Evolutionary conservation across 2,113 vertebrate genomes (phyloP).

Genomic region (Thalassoma bifasciatum): DNA sequence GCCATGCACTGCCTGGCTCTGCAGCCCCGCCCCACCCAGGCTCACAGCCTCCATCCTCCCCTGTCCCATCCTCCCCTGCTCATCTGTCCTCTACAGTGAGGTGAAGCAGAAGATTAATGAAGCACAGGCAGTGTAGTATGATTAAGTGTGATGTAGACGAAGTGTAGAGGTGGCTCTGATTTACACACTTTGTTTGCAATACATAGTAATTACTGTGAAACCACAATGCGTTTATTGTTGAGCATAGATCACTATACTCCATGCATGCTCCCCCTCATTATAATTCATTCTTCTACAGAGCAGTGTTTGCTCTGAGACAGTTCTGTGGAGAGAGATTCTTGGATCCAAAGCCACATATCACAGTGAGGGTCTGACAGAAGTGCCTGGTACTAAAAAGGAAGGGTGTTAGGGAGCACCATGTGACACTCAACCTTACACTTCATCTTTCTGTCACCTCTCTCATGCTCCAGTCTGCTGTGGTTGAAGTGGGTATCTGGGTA

Average conservation of each 20-base stretch:
- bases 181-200: background rate
- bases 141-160: slow-evolving; percentile 3
- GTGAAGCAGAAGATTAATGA: slow-evolving; percentile 23
- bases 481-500: slow-evolving; percentile 70
- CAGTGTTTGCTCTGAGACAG: slow-evolving; percentile 6
- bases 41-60: slow-evolving; percentile 5
- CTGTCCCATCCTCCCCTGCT: slow-evolving; percentile 2
- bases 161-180: slow-evolving; percentile 8
- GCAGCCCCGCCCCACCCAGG: slow-evolving; percentile 24
- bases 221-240: background rate
- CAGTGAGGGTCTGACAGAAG: slow-evolving; percentile 45
- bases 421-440: slow-evolving; percentile 40
- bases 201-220: background rate
- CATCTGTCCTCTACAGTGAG: slow-evolving; percentile 30
- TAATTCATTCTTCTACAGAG: background rate
- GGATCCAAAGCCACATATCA: slow-evolving; percentile 42
- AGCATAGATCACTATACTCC: background rate
- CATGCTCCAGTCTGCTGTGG: slow-evolving; percentile 21
- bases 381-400: slow-evolving; percentile 40
- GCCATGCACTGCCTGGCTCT: slow-evolving; percentile 33
- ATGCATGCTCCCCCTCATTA: background rate
- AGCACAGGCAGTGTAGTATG: background rate
- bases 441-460: slow-evolving; percentile 43
- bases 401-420: slow-evolving; percentile 47
- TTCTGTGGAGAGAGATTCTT: background rate